A percentile compares a stretch with the other conserved stretches of the same genome.
phyloP scores from a whole-genome alignment of 1,140 invertebrate genomes.

The Leptonema lineaticorne region DNA sequence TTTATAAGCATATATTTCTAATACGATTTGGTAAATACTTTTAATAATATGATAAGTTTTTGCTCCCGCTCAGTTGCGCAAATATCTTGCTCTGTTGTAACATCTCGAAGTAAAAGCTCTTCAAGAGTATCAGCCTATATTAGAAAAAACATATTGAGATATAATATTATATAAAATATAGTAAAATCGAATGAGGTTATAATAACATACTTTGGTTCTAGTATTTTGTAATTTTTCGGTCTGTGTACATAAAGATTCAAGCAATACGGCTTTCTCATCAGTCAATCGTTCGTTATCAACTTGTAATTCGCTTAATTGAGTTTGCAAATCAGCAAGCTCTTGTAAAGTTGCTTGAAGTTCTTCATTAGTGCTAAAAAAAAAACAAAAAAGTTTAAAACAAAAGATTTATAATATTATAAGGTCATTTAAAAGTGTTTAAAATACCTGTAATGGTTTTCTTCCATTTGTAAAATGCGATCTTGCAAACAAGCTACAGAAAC shows the following conservation, averaged over 20 bases:
- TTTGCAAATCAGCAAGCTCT: conserved; percentile 85
- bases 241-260: conserved; percentile 89
- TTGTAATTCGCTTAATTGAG: conserved; percentile 82
- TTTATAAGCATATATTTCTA: background rate
- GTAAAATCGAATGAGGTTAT: background rate
- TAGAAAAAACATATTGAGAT: background rate
- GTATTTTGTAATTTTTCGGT: conserved; percentile 88
- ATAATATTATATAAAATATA: background rate
- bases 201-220: conserved; percentile 60
- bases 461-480: conserved; percentile 89
- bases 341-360: conserved; percentile 93
- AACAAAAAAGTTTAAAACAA: background rate
- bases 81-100: conserved; percentile 62
- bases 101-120: conserved; percentile 66
- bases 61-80: conserved; percentile 74
- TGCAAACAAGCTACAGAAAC: conserved; percentile 90
- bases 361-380: conserved; percentile 73
- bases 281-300: conserved; percentile 82
- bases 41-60: conserved; percentile 81
- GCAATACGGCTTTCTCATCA: conserved; percentile 84
- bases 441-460: conserved; percentile 79
- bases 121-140: conserved; percentile 67
- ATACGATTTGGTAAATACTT: conserved; percentile 54
- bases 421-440: background rate
- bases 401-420: too few relatives aligned